Base-by-base conservation (phyloP, 2,113 vertebrate genomes). In the Orientallactaga bullata region DNA sequence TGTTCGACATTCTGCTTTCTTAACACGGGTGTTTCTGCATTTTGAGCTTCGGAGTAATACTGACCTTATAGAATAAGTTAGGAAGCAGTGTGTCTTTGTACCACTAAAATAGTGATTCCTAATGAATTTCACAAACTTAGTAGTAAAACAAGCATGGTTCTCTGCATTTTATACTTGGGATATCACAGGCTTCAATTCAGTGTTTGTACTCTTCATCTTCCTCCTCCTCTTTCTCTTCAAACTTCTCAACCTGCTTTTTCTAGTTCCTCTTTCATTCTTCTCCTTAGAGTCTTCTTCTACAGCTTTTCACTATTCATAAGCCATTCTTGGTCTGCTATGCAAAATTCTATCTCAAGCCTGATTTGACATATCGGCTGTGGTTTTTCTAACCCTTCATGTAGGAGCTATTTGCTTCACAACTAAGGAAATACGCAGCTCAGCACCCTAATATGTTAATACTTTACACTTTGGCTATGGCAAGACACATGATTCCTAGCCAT, bases 91-190 rank as follows among this genome's bases (percentile, higher is more conserved):
- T 9, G 3, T 39, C 35, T 66, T 68, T 85, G 10, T 58, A 37
- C 42, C 32, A 35, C 1, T 71, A 77, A 85, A 51, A 47, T n/a
- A 7, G 28, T 66, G 81, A 32, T 85, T 10, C 15, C 12, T 32
- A 39, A 16, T n/a, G 24, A 65, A 7, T 79, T 65, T 28, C 15
- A 80, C 37, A 66, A 82, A 39, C 2, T n/a, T 51, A 76, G 30
- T 20, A 73, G 16, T 7, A 58, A 58, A 80, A 23, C 51, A 32
- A 76, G 37, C 23, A 3, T 12, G 18, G 11, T 13, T 47, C 65
- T 28, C 28, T n/a, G 5, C 12, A 1, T 37, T 51, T 35, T 39
- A 28, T 12, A 1, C 7, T 55, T 23, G 1, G 7, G 11, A 4
- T 39, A 18, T 32, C 17, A 20, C 4, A 35, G 11, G 3, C 15